Percentiles rank a stretch among this genome's conserved stretches.
These are phyloP conservation scores for Eriocheir sinensis DNA, from an alignment of 1,140 invertebrate genomes.

Conservation along the genomic window DNA sequence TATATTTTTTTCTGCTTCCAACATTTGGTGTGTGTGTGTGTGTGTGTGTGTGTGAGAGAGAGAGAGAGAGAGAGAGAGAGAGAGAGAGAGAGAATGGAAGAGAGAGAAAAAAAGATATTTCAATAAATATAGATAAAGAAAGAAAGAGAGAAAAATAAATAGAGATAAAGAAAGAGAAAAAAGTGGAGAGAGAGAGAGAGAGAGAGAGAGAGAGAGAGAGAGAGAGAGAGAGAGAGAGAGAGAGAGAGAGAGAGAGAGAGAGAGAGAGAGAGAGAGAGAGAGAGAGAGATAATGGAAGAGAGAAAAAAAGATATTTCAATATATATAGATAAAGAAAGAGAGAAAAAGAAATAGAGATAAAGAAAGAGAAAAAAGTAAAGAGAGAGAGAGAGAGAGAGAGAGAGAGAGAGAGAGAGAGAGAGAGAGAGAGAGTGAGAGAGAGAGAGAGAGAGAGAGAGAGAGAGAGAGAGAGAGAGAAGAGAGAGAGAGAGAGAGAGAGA, in stretches of 20 bases:
- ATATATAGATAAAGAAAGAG: background rate
- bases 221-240: slow-evolving; percentile 33
- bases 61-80: slow-evolving; percentile 22
- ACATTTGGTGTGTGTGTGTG: too few species aligned
- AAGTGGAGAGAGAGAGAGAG: background rate
- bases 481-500: background rate
- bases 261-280: background rate
- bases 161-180: slow-evolving; percentile 15
- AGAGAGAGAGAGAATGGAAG: background rate
- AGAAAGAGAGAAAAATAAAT: background rate
- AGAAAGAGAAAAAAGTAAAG: slow-evolving; percentile 33
- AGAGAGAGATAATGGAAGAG: background rate
- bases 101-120: background rate
- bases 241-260: background rate
- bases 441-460: background rate
- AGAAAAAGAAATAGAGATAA: background rate
- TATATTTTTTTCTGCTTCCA: too few species aligned
- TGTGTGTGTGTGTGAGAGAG: slow-evolving; percentile 17
- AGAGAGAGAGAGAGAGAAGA: background rate
- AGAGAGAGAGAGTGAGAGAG: background rate
- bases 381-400: slow-evolving; percentile 38
- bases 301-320: background rate
- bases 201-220: slow-evolving; percentile 45
- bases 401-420: background rate
- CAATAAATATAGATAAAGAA: background rate